phyloP scores from a whole-genome alignment of 2,888 invertebrate species.

The Phorcus lineatus region DNA sequence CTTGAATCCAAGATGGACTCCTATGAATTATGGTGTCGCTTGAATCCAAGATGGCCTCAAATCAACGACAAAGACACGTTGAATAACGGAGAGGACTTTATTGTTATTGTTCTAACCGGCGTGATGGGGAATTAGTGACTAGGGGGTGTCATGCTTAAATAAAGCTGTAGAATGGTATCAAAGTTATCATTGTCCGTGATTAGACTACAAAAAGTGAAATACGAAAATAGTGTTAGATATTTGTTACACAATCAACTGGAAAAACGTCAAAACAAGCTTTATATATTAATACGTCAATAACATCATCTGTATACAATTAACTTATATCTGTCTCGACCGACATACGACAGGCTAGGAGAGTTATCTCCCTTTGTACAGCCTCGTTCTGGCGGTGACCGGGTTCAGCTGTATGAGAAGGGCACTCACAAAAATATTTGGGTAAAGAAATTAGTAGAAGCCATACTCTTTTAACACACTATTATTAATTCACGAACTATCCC shows the following conservation, averaged over 20 bases:
- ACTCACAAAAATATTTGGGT: not conserved
- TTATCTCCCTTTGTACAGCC: not conserved
- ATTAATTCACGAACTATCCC: not conserved
- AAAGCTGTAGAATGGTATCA: slow-evolving; percentile 1
- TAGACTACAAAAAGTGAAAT: slow-evolving; percentile 4
- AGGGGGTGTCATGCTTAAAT: slow-evolving; percentile 3
- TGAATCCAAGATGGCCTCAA: too few species aligned
- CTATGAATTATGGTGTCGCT: too few species aligned
- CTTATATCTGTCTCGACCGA: not conserved
- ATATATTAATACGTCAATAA: not conserved
- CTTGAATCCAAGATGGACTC: too few species aligned
- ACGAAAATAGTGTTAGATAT: not conserved
- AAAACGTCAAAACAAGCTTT: not conserved
- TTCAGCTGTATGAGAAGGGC: not conserved
- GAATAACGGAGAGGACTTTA: slow-evolving; percentile 3
- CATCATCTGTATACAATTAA: not conserved
- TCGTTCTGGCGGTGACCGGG: not conserved
- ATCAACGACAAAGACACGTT: too few species aligned
- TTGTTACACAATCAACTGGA: slow-evolving; percentile 1
- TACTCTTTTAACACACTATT: slow-evolving; percentile 14
- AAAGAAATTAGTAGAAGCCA: slow-evolving; percentile 19
- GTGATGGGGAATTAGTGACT: not conserved
- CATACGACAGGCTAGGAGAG: not conserved
- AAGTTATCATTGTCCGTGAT: slow-evolving; percentile 1
- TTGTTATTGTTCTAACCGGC: not conserved